Evolutionary conservation across 2,113 vertebrate genomes (phyloP), one percentile per base, ranked within the genome.

Genomic region (Megaceryle maxima): DNA sequence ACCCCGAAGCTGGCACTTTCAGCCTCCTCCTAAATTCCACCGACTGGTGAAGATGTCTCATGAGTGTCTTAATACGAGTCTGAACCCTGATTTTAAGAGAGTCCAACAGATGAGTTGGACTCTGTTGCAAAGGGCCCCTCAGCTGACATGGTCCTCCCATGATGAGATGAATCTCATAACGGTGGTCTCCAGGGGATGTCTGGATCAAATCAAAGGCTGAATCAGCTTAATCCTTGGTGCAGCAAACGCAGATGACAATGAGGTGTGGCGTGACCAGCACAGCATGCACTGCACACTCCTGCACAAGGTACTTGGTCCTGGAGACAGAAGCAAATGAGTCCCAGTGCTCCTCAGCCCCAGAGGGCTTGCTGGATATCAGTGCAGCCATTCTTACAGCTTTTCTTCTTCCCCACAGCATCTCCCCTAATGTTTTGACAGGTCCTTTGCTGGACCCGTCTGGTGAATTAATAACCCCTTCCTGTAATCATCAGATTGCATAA

Each of bases 251-350:
- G 28, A 0, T 83, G 73, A 17, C 64, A 37, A 16, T 35, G 50
- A 77, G 37, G 55, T 56, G 39, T 80, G 76, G 7, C 55, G 28
- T 63, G 48, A 55, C 16, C 4, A 17, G 33, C 48, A 31, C 0
- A 0, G 29, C 18, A 7, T 2, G 24, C 33, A 15, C 85, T 21
- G 60, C 18, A 17, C 4, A 0, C 21, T 43, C 39, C 60, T 80
- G 87, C 68, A 35, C 5, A 1, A 41, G n/a, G 57, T 37, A 41
- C 57, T 46, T 46, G 37, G 33, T 39, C 41, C 74, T 69, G 63
- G n/a, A n/a, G 56, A 7, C 29, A 39, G 46, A 35, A 25, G 4
- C 0, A 1, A 48, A 33, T 0, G 4, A 24, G 16, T 51, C 35
- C 22, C 43, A 24, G 25, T 11, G 37, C 29, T 77, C 29, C 59